phyloP scores from a whole-genome alignment of 2,113 vertebrate genomes.

The Malurus elegans region DNA sequence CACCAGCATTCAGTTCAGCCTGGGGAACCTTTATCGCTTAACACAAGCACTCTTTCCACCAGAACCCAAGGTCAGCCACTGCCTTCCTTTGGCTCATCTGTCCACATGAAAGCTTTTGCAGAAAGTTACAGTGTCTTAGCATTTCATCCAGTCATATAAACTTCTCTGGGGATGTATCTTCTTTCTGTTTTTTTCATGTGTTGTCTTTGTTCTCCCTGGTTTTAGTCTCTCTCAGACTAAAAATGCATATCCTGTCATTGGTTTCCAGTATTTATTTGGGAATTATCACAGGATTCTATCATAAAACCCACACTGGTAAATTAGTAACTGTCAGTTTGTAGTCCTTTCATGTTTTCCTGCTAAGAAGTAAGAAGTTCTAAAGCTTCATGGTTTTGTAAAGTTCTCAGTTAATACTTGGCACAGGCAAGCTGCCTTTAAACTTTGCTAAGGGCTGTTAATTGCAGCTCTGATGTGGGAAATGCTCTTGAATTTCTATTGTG shows the following conservation, averaged over 20 bases:
- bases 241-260: background rate
- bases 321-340: background rate
- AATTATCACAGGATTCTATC: background rate
- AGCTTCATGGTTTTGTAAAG: background rate
- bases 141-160: background rate
- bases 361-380: background rate
- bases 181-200: background rate
- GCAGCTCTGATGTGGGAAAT: background rate
- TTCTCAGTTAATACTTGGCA: background rate
- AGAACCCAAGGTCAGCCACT: conserved; percentile 77
- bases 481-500: background rate
- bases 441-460: background rate
- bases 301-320: background rate
- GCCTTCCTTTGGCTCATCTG: background rate
- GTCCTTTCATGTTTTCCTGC: background rate
- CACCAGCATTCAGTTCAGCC: conserved; percentile 82
- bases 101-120: background rate
- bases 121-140: background rate
- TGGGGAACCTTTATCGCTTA: conserved; percentile 82
- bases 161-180: background rate
- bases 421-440: background rate
- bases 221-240: background rate
- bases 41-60: conserved; percentile 80
- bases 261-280: background rate
- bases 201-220: background rate